A percentile compares a stretch with the other conserved stretches of the same genome.
Conservation (phyloP, 92 coral and sea anemone species). For the Phenganax stokvisi region DNA sequence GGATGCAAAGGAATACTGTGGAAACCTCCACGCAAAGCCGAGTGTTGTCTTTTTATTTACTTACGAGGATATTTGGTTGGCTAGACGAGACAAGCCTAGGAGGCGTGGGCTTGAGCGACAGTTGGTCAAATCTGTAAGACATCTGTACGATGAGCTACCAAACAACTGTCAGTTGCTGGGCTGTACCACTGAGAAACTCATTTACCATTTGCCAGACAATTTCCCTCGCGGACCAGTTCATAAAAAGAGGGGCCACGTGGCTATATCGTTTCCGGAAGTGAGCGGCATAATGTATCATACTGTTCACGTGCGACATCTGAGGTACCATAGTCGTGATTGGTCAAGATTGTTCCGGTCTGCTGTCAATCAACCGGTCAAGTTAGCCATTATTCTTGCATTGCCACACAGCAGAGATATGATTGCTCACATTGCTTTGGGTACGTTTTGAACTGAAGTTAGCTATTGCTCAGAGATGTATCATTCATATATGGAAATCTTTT, state of each 20-base stretch:
- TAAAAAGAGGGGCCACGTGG: constrained; percentile 67
- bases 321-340: constrained; percentile 69
- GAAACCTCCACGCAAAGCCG: constrained; percentile 54
- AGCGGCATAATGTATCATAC: constrained; percentile 81
- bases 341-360: constrained; percentile 59
- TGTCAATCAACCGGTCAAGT: constrained; percentile 59
- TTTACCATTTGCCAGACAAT: constrained; percentile 54
- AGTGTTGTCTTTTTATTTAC: constrained; percentile 63
- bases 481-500: not conserved
- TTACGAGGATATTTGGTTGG: constrained; percentile 84
- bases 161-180: constrained; percentile 65
- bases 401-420: constrained; percentile 89
- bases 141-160: constrained; percentile 60
- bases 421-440: constrained; percentile 86
- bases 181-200: constrained; percentile 84
- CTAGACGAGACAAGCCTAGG: constrained; percentile 63
- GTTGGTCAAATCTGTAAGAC: constrained; percentile 64
- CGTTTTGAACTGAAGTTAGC: not conserved
- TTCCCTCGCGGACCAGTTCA: constrained; percentile 55
- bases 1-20: constrained; percentile 59
- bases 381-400: constrained; percentile 70
- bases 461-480: not conserved
- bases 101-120: constrained; percentile 70
- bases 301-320: constrained; percentile 65
- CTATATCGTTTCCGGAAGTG: constrained; percentile 69